A percentile compares a stretch with the other conserved stretches of the same genome.
phyloP scores from a whole-genome alignment of 2,888 invertebrate genomes.

The Exocentrus adspersus region DNA sequence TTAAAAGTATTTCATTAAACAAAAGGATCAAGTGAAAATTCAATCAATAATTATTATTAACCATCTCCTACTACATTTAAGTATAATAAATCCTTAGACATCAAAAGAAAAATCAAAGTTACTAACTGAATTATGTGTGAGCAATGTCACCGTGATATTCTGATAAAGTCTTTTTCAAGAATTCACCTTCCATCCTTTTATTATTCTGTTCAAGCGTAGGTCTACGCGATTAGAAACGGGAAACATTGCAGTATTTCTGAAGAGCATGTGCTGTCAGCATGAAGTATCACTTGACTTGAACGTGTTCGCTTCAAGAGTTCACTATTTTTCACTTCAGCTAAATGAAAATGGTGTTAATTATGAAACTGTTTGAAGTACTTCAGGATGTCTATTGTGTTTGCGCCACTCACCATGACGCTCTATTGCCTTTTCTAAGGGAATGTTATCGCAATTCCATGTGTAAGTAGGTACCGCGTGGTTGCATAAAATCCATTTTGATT shows the following conservation, averaged over 20 bases:
- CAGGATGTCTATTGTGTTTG: background rate
- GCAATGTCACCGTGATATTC: no score
- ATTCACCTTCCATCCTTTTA: background rate
- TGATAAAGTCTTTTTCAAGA: background rate
- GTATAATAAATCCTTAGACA: no score
- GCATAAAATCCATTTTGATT: no score
- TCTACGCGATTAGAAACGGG: conserved; percentile 36
- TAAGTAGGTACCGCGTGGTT: no score
- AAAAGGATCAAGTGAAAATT: no score
- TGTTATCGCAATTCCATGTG: no score
- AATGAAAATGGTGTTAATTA: conserved; percentile 34
- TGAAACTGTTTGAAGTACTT: conserved; percentile 14
- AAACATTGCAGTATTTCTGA: conserved; percentile 39
- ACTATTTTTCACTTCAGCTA: conserved; percentile 12
- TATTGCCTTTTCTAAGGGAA: no score
- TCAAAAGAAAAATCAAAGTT: no score
- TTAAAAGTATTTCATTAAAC: no score
- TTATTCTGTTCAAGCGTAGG: conserved; percentile 30
- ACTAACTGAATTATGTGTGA: no score
- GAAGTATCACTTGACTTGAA: conserved; percentile 22
- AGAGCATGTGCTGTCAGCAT: conserved; percentile 29
- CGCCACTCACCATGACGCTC: background rate
- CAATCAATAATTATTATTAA: no score
- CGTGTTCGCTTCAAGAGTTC: conserved; percentile 24
- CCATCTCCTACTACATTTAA: no score